A percentile compares a stretch with the other conserved stretches of the same genome.
Evolutionary conservation across 2,888 invertebrate species (phyloP).

Genomic region (Polydrusus tereticollis): DNA sequence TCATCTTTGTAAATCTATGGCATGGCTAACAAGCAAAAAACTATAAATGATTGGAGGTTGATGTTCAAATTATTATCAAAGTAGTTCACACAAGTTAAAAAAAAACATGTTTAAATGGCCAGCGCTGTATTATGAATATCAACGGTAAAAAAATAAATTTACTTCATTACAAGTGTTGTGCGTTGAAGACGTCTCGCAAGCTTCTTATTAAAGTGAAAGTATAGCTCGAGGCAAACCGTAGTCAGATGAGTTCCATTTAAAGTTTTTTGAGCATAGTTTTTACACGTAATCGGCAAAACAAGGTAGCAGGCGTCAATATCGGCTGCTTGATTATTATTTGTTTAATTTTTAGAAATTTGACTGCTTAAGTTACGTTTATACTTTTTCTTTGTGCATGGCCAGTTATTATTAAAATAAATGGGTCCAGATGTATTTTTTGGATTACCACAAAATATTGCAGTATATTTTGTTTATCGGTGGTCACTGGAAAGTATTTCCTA

Average conservation of each 20-base stretch:
- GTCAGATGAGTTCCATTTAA: conserved; percentile 41
- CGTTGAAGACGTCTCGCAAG: conserved; percentile 28
- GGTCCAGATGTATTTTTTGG: background rate
- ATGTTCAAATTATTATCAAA: no score
- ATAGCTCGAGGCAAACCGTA: conserved; percentile 41
- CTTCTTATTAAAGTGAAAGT: conserved; percentile 48
- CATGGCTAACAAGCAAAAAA: no score
- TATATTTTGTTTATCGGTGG: background rate
- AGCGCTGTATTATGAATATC: no score
- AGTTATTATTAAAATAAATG: background rate
- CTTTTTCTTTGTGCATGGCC: background rate
- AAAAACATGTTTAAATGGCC: no score
- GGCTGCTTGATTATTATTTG: background rate
- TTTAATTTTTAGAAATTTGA: conserved; percentile 6
- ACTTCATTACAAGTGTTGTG: conserved; percentile 12
- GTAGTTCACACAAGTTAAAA: no score
- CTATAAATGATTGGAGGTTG: no score
- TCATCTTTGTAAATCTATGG: no score
- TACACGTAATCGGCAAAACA: conserved; percentile 21
- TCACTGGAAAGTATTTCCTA: conserved; percentile 18
- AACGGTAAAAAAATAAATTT: background rate
- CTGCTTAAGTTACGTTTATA: background rate
- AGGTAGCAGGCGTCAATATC: conserved; percentile 17
- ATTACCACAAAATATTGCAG: background rate
- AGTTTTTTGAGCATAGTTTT: conserved; percentile 33